These are phyloP conservation scores for Centropyge bicolor DNA, from an alignment of 2,797 vertebrate species.

Conservation along the genomic window DNA sequence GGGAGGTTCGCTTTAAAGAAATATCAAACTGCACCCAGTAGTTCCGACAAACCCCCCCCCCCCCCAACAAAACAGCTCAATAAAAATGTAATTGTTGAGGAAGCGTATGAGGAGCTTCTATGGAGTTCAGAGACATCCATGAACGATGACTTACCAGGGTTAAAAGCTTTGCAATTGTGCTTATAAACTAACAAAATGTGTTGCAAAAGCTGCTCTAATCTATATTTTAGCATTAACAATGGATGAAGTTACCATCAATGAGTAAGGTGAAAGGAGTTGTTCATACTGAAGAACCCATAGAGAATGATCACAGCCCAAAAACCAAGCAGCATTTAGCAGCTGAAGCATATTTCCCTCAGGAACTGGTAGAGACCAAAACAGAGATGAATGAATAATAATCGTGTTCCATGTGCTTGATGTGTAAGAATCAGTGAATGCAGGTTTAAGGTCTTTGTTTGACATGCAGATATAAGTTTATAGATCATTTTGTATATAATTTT, in stretches of 20 bases:
- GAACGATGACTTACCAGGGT: background rate
- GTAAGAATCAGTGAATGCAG: background rate
- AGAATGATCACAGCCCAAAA: no score
- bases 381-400: background rate
- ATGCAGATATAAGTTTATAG: background rate
- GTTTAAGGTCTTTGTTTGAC: background rate
- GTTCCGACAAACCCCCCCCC: background rate
- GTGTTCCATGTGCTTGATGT: background rate
- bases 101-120: background rate
- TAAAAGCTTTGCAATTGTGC: background rate
- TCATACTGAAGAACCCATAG: background rate
- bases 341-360: background rate
- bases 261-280: background rate
- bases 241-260: background rate
- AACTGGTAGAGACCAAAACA: background rate
- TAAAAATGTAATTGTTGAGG: background rate
- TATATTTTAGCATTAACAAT: background rate
- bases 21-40: constrained; percentile 3
- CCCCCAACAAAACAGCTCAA: background rate
- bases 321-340: background rate
- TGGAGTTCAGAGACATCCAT: background rate
- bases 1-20: constrained; percentile 4
- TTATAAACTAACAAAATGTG: background rate
- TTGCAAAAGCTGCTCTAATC: background rate
- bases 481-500: background rate